Conservation (phyloP, 1,140 invertebrate genomes). For the Coptotermes formosanus region DNA sequence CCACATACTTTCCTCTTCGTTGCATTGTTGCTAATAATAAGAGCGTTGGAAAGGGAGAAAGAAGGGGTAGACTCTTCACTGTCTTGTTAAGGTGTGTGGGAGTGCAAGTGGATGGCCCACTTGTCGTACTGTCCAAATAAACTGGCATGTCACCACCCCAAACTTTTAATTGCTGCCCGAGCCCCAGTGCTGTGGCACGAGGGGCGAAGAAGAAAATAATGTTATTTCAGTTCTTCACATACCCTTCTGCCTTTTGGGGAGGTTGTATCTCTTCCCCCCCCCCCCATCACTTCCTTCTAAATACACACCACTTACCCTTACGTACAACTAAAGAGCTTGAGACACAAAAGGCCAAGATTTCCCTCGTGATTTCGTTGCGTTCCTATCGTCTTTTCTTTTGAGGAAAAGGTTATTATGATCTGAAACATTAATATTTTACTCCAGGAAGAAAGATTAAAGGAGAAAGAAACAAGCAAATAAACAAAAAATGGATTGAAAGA, state of each 20-base stretch:
- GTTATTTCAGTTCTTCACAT: conserved; percentile 6
- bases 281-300: neutral
- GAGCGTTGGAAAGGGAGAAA: neutral
- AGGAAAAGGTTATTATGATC: neutral
- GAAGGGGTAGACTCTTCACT: neutral
- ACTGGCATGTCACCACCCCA: neutral
- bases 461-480: too few relatives aligned
- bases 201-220: neutral
- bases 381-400: neutral
- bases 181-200: neutral
- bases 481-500: too few relatives aligned
- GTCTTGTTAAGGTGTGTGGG: neutral
- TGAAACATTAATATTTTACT: neutral
- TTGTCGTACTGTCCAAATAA: conserved; percentile 19
- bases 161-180: conserved; percentile 24
- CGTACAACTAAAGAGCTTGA: neutral
- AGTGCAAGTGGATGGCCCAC: neutral
- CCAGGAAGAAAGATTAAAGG: too few relatives aligned
- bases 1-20: neutral
- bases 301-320: neutral
- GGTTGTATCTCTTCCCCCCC: neutral
- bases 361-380: neutral
- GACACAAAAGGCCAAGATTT: neutral
- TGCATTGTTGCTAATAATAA: conserved; percentile 29
- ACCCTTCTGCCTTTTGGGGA: neutral